These are phyloP conservation scores for Nansenia antarctica DNA, from an alignment of 2,113 vertebrate species.

Conservation along the genomic window DNA sequence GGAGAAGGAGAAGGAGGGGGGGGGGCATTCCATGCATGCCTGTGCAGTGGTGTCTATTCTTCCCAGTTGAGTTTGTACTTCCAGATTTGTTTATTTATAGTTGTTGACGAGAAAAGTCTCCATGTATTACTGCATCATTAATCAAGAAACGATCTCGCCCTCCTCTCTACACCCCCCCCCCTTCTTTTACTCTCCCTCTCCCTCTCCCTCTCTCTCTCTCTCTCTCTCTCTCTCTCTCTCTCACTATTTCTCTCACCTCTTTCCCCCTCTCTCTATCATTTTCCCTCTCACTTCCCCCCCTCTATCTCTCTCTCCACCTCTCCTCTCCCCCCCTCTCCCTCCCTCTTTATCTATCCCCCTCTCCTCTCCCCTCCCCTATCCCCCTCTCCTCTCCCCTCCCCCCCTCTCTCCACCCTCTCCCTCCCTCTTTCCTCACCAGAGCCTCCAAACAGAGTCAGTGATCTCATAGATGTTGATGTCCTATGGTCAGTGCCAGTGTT, in stretches of 20 bases:
- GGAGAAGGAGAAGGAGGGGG: too few species aligned
- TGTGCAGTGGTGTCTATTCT: not conserved
- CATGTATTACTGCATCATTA: not conserved
- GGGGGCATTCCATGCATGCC: constrained; percentile 1
- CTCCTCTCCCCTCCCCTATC: not conserved
- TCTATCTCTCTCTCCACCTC: not conserved
- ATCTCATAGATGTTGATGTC: not conserved
- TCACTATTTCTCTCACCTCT: not conserved
- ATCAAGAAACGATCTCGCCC: not conserved
- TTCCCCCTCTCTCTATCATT: not conserved
- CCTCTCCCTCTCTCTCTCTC: not conserved
- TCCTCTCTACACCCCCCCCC: not conserved
- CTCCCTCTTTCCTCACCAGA: not conserved
- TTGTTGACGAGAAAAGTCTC: not conserved
- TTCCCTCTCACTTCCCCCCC: not conserved
- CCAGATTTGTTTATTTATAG: not conserved
- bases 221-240: not conserved
- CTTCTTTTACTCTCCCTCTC: not conserved
- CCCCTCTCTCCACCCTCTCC: not conserved
- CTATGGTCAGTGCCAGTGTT: not conserved
- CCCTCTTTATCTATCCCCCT: not conserved
- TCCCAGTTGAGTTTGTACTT: not conserved
- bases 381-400: not conserved
- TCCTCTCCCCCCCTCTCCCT: not conserved
- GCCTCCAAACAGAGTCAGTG: not conserved